phyloP scores from a whole-genome alignment of 2,797 vertebrate species.

The Glyptemys insculpta region DNA sequence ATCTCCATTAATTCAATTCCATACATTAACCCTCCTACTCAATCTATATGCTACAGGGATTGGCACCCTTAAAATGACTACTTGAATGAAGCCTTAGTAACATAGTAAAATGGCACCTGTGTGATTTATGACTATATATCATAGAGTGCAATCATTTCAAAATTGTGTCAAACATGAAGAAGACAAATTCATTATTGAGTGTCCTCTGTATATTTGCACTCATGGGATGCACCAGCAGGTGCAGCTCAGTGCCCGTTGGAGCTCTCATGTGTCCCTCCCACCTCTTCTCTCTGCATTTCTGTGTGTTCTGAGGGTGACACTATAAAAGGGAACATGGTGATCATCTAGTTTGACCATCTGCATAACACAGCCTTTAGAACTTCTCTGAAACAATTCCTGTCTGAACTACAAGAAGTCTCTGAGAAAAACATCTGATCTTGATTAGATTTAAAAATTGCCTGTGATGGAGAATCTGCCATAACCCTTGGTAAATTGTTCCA shows the following conservation, averaged over 20 bases:
- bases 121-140: not conserved
- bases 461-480: not conserved
- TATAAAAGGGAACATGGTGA: too few relatives aligned
- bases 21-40: not conserved
- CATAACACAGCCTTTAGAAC: not conserved
- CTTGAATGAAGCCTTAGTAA: not conserved
- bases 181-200: not conserved
- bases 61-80: not conserved
- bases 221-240: not conserved
- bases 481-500: not conserved
- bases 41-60: not conserved
- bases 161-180: not conserved
- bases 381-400: not conserved
- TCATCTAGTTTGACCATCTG: too few relatives aligned
- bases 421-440: not conserved
- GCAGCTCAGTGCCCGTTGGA: not conserved
- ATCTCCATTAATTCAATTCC: too few relatives aligned
- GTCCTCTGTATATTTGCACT: not conserved
- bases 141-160: too few relatives aligned
- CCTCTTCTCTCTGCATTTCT: not conserved
- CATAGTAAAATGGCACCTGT: not conserved
- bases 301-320: not conserved
- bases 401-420: not conserved
- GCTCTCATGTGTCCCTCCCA: not conserved
- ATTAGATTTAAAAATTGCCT: not conserved